A percentile compares a stretch with the other conserved stretches of the same genome.
Conservation (phyloP, 2,888 invertebrate species). For the Laothoe populi region DNA sequence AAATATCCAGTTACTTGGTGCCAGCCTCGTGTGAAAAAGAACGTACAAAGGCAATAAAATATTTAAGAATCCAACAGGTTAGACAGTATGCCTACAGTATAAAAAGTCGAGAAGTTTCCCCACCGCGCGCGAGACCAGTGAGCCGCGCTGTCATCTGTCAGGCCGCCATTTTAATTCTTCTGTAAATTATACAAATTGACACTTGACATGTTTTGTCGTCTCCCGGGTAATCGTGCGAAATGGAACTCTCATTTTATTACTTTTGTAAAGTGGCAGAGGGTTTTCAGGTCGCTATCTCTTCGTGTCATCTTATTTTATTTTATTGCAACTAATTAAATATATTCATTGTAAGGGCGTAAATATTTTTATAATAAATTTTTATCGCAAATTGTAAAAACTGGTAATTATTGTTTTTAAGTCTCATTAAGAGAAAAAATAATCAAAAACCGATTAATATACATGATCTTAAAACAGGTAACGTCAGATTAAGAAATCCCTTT, state of each 20-base stretch:
- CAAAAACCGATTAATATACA: not conserved
- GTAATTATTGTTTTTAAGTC: not conserved
- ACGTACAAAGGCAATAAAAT: slow-evolving; percentile 46
- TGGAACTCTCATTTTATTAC: slow-evolving; percentile 70
- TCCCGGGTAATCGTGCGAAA: slow-evolving; percentile 75
- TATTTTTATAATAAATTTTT: not conserved
- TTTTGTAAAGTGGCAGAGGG: slow-evolving; percentile 53
- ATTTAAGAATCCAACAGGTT: slow-evolving; percentile 48
- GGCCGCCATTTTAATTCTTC: slow-evolving; percentile 73
- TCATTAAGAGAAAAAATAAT: not conserved
- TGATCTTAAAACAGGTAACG: not conserved
- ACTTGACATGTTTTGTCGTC: slow-evolving; percentile 81
- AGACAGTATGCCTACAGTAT: slow-evolving; percentile 29
- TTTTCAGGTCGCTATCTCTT: slow-evolving; percentile 47
- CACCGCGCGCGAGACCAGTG: slow-evolving; percentile 40
- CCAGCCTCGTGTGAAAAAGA: slow-evolving; percentile 47
- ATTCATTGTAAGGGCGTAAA: not conserved
- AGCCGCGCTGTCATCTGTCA: slow-evolving; percentile 75
- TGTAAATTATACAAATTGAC: slow-evolving; percentile 80
- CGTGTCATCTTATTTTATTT: slow-evolving; percentile 43
- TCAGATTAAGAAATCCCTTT: slow-evolving; percentile 41
- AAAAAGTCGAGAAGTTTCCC: slow-evolving; percentile 37
- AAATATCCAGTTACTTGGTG: slow-evolving; percentile 61
- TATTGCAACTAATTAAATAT: slow-evolving; percentile 16
- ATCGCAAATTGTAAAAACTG: not conserved